Base-by-base conservation (phyloP, 92 coral and sea anemone genomes). In the Actinostola sp. region DNA sequence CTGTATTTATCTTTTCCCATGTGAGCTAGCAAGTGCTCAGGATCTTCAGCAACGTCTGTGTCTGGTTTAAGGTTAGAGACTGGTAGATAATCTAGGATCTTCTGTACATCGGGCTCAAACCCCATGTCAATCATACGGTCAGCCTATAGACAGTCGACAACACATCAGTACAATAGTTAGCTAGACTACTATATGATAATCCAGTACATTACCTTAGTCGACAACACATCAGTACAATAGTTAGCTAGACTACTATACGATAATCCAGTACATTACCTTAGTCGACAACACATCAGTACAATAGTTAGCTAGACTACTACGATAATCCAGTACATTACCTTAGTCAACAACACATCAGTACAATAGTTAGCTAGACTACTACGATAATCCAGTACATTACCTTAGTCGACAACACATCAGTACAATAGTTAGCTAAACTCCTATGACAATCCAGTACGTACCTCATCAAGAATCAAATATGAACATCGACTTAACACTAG, bases 91-190 rank as follows among this genome's bases (percentile, higher is more conserved):
- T 95, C 99, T 45, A 95, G 84, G 79, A 95, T 95, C 73, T 89
- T 95, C 70, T 95, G 99, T 29, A 95, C 97, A 32, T 95, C 99
- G 0, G 99, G 99, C 77, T 95, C 99, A 71, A 95, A 95, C 66
- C 99, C 99, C 99, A 95, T 95, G 84, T 95, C 99, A 61, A 95
- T 95, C 99, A 95, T 95, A 70, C 99, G 99, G 89, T 95, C 99
- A 58, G 99, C 99, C 99, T 95, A 51, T 29, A 53, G 28, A 16
- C 27, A 53, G 14, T 3, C 13, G 3, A 48, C 12, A 42, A 46
- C 55, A 60, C 27, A 29, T n/a, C n/a, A n/a, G n/a, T n/a, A n/a
- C n/a, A n/a, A n/a, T n/a, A n/a, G n/a, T n/a, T n/a, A n/a, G n/a
- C n/a, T n/a, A n/a, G n/a, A n/a, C n/a, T n/a, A n/a, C n/a, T n/a